Percentiles rank a stretch among this genome's conserved stretches.
Evolutionary conservation across 1,140 invertebrate species (phyloP).

Genomic region (Monochamus saltuarius): DNA sequence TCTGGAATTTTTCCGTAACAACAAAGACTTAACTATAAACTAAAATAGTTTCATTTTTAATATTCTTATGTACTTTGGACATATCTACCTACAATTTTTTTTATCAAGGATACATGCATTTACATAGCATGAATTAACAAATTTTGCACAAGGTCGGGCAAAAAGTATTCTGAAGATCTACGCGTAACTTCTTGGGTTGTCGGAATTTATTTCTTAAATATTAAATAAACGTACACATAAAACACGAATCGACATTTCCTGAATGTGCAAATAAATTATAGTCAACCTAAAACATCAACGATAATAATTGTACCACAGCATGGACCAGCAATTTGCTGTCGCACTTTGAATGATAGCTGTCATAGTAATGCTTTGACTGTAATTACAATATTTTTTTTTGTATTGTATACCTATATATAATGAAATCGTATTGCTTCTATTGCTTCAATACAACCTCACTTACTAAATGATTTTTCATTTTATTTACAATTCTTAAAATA

Average conservation of each 20-base stretch:
- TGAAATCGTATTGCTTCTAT: constrained; percentile 46
- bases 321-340: too few species aligned
- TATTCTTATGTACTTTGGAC: constrained; percentile 44
- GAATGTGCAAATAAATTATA: too few species aligned
- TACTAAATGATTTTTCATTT: constrained; percentile 45
- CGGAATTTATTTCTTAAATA: too few species aligned
- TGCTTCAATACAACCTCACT: constrained; percentile 45
- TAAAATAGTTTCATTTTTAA: constrained; percentile 39
- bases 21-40: constrained; percentile 44
- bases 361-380: too few species aligned
- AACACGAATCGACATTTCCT: too few species aligned
- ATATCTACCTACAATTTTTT: constrained; percentile 45
- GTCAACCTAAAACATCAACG: too few species aligned
- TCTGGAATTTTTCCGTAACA: constrained; percentile 31
- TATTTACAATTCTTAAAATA: constrained; percentile 43
- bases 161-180: background rate
- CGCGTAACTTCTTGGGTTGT: too few species aligned
- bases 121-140: constrained; percentile 49
- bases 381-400: constrained; percentile 39
- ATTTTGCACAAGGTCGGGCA: constrained; percentile 22
- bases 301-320: too few species aligned
- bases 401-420: constrained; percentile 38
- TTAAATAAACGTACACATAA: too few species aligned
- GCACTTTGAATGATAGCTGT: too few species aligned
- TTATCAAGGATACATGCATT: constrained; percentile 44